Evolutionary conservation across 2,888 invertebrate species (phyloP).

Genomic region (Volucella inanis): DNA sequence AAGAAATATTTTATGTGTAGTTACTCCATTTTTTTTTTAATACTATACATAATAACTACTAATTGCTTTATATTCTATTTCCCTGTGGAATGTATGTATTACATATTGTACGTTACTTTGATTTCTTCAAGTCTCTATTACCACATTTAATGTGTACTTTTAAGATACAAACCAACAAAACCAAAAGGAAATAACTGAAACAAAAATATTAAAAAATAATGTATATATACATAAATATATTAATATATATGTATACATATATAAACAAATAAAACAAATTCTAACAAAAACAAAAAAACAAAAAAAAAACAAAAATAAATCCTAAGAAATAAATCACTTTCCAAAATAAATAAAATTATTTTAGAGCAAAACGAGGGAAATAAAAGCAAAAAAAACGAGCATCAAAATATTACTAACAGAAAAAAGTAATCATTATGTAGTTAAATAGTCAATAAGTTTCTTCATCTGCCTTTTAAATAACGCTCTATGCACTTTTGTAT

Average conservation of each 20-base stretch:
- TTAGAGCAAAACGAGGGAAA: conserved; percentile 1
- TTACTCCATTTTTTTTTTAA: no score
- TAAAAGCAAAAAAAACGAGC: conserved; percentile 23
- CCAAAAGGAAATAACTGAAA: no score
- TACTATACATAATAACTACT: no score
- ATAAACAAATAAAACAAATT: conserved; percentile 1
- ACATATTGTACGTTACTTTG: no score
- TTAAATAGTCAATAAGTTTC: conserved; percentile 67
- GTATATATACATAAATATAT: not conserved
- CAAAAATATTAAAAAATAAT: not conserved
- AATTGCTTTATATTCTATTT: no score
- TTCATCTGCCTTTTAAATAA: conserved; percentile 73
- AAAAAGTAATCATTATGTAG: conserved; percentile 64
- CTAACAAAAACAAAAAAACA: not conserved
- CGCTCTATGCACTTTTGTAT: conserved; percentile 74
- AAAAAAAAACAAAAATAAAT: not conserved
- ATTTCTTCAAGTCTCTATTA: no score
- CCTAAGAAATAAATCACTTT: conserved; percentile 15
- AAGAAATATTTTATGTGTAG: no score
- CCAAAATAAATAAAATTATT: conserved; percentile 15
- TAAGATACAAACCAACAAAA: no score
- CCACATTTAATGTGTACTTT: no score
- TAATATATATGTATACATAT: conserved; percentile 1
- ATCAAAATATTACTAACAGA: conserved; percentile 43
- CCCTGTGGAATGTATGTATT: no score